Percentiles rank a stretch among this genome's conserved stretches.
Evolutionary conservation across 2,113 vertebrate genomes (phyloP).

Genomic region (Corydoras sp.): DNA sequence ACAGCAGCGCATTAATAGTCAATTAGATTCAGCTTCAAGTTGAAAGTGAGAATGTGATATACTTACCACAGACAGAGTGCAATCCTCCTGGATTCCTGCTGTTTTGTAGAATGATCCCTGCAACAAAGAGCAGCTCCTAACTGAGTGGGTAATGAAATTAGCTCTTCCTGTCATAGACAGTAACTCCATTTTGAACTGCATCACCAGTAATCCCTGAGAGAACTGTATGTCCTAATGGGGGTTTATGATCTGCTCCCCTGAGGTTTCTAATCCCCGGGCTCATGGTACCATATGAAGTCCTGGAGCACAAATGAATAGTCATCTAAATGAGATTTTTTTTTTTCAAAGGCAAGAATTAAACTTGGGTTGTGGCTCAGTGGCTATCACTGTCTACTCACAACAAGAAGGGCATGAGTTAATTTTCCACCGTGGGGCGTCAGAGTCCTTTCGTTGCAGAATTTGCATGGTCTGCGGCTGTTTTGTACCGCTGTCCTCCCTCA

Average conservation of each 20-base stretch:
- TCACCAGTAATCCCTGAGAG: constrained; percentile 35
- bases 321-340: constrained; percentile 12
- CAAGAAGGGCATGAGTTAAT: constrained; percentile 25
- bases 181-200: constrained; percentile 16
- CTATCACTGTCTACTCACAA: no score
- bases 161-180: constrained; percentile 29
- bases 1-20: constrained; percentile 25
- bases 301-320: constrained; percentile 25
- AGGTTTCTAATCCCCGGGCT: constrained; percentile 30
- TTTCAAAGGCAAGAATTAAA: no score
- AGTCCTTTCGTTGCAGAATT: no score
- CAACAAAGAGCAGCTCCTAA: constrained; percentile 12
- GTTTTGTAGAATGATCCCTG: constrained; percentile 19
- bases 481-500: no score
- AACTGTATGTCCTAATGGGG: constrained; percentile 29
- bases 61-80: constrained; percentile 9
- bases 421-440: neutral
- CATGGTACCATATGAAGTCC: constrained; percentile 21
- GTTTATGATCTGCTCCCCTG: constrained; percentile 37
- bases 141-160: constrained; percentile 28
- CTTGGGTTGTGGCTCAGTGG: no score
- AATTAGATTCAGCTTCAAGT: constrained; percentile 17
- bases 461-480: no score
- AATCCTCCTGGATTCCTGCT: constrained; percentile 31
- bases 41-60: constrained; percentile 11